phyloP scores from a whole-genome alignment of 1,140 invertebrate species.

The Hycleus cichorii region DNA sequence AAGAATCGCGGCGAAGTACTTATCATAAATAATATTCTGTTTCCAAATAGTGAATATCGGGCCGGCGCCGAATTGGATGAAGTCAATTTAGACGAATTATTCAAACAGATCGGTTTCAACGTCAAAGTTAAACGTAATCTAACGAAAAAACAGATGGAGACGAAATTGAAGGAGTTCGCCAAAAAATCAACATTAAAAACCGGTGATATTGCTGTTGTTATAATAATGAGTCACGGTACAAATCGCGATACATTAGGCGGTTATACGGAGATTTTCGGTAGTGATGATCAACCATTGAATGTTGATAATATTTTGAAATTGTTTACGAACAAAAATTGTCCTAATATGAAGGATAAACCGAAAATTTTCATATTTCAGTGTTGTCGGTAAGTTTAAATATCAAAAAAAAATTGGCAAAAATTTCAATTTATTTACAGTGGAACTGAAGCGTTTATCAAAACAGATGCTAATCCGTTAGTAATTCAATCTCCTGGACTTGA shows the following conservation, averaged over 20 bases:
- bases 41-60: slow-evolving; percentile 35
- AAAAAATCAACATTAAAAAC: slow-evolving; percentile 8
- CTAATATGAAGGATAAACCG: slow-evolving; percentile 55
- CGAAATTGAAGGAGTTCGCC: slow-evolving; percentile 16
- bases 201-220: slow-evolving; percentile 50
- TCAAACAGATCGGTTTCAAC: slow-evolving; percentile 48
- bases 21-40: slow-evolving; percentile 51
- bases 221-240: slow-evolving; percentile 53
- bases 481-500: slow-evolving; percentile 11
- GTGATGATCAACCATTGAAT: slow-evolving; percentile 42
- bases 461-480: slow-evolving; percentile 14
- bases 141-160: slow-evolving; percentile 14
- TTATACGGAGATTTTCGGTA: slow-evolving; percentile 37
- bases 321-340: slow-evolving; percentile 56
- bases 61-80: slow-evolving; percentile 46
- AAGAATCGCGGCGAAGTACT: slow-evolving; percentile 49
- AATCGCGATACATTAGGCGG: slow-evolving; percentile 21
- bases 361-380: slow-evolving; percentile 72
- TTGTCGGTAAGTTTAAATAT: slow-evolving; percentile 18
- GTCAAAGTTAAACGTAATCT: slow-evolving; percentile 32
- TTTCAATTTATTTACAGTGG: no score
- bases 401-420: background rate
- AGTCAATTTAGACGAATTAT: slow-evolving; percentile 44
- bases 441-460: slow-evolving; percentile 3
- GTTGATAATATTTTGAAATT: slow-evolving; percentile 47